Evolutionary conservation across 2,113 vertebrate genomes (phyloP), one percentile per base, ranked within the genome.

Genomic region (Cochlearius cochlearius): DNA sequence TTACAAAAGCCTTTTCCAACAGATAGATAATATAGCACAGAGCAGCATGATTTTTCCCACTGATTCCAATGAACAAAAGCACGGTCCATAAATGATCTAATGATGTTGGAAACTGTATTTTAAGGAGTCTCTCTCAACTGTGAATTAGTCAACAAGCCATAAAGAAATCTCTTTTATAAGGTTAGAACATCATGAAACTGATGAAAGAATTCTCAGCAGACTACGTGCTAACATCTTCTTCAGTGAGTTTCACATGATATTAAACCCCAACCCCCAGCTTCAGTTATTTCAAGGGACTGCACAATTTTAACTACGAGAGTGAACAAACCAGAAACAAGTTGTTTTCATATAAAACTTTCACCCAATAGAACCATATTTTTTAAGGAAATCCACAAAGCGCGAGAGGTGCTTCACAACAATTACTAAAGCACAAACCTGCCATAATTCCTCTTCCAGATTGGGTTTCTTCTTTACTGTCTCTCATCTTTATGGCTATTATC

Each of bases 81-180:
- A 75, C 0, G 4, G 79, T n/a, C 38, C 38, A 91, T 93, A 88
- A 91, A 67, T 75, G 38, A 88, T 81, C 52, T 91, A 92, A 92
- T 84, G 83, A 88, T 88, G 88, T 56, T 64, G 34, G 52, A 91
- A 96, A 74, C n/a, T 78, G 47, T 76, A 60, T 86, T 88, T 88
- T 91, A 88, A 86, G 52, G 18, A 86, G 21, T 53, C 4, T 82
- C 16, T 85, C n/a, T 90, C 63, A 86, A 80, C 32, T 67, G 22
- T 47, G 39, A 82, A 69, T 88, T 94, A 92, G 71, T 45, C 93
- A 90, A 86, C 67, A 96, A 23, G 9, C 12, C 66, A 79, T 68
- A 80, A 82, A 73, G 29, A 69, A 79, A 62, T 45, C 36, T 76
- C 59, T 68, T 88, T 73, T 58, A 39, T 56, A 78, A 89, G 15